Conservation (phyloP, 2,797 vertebrate genomes). For the Notolabrus celidotus region DNA sequence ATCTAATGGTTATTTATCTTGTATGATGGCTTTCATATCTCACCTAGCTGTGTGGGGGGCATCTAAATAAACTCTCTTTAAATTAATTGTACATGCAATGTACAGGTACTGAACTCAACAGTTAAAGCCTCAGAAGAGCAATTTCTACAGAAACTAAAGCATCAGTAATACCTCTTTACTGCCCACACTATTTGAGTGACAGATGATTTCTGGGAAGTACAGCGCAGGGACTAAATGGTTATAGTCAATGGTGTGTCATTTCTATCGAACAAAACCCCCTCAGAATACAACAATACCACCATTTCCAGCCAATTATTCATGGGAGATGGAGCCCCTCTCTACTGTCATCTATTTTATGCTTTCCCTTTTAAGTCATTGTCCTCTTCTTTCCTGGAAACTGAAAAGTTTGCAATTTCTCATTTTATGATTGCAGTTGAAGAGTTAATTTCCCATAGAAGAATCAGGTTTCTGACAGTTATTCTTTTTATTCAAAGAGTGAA, state of each 20-base stretch:
- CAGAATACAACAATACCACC: background rate
- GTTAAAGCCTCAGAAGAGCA: background rate
- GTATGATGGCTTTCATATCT: background rate
- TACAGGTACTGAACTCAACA: no score
- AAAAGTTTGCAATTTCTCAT: conserved; percentile 18
- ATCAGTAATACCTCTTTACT: background rate
- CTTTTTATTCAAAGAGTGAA: background rate
- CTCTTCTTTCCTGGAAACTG: background rate
- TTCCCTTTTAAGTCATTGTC: background rate
- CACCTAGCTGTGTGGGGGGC: no score
- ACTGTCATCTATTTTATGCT: background rate
- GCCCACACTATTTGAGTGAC: background rate
- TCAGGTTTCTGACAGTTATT: conserved; percentile 8
- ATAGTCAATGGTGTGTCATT: background rate
- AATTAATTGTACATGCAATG: background rate
- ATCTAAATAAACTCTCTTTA: no score
- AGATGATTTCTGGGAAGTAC: background rate
- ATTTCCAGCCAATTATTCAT: background rate
- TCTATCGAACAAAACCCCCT: background rate
- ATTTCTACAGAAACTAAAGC: background rate
- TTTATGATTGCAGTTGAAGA: background rate
- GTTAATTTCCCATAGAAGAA: conserved; percentile 10
- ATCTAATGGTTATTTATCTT: no score
- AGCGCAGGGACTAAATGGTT: background rate
- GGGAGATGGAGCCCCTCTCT: background rate